A percentile compares a stretch with the other conserved stretches of the same genome.
Conservation (phyloP, 2,888 invertebrate species). For the Lamproptera curius region DNA sequence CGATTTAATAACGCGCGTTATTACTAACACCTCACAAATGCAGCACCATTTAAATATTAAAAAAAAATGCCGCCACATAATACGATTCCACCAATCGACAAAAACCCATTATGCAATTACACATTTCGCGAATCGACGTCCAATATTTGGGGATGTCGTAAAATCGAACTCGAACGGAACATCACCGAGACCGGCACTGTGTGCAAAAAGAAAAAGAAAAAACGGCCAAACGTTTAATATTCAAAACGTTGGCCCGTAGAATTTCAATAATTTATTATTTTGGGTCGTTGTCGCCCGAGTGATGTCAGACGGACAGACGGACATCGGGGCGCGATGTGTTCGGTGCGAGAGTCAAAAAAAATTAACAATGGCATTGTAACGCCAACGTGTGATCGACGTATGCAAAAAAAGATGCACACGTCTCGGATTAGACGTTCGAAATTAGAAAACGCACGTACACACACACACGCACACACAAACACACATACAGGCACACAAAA, state of each 20-base stretch:
- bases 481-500: conserved; percentile 20
- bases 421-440: conserved; percentile 37
- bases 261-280: conserved; percentile 62
- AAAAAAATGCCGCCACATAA: neutral
- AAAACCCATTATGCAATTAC: conserved; percentile 16
- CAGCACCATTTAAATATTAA: too few species aligned
- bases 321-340: conserved; percentile 35
- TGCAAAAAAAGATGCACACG: conserved; percentile 46
- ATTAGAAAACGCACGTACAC: conserved; percentile 30
- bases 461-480: conserved; percentile 2
- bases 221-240: conserved; percentile 27
- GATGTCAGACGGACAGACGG: conserved; percentile 63
- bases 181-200: too few species aligned
- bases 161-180: conserved; percentile 24
- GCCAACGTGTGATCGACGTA: conserved; percentile 41
- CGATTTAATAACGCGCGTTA: too few species aligned
- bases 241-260: conserved; percentile 38
- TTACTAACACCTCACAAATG: too few species aligned
- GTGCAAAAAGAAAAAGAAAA: conserved; percentile 14
- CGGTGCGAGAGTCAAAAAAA: conserved; percentile 25
- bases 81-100: conserved; percentile 1
- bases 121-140: conserved; percentile 21
- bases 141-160: conserved; percentile 29
- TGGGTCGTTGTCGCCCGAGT: conserved; percentile 66
- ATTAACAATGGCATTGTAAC: conserved; percentile 55